Evolutionary conservation across 2,113 vertebrate species (phyloP).

Genomic region (Microtus richardsoni): DNA sequence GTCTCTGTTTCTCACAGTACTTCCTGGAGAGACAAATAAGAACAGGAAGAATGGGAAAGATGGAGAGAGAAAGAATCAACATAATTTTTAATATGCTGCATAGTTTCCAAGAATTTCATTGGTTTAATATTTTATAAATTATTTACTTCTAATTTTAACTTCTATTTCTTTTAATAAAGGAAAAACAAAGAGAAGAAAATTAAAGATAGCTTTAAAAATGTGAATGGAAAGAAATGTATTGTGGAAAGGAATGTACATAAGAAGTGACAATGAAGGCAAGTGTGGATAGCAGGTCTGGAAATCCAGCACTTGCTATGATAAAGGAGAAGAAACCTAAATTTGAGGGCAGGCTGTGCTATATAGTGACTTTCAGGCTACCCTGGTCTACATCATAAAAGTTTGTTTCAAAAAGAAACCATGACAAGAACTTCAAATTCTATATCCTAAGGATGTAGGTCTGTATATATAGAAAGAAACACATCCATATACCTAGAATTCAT

Average conservation of each 20-base stretch:
- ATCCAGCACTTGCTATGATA: neutral
- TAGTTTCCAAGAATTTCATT: constrained; percentile 8
- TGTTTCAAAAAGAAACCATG: neutral
- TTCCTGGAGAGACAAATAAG: neutral
- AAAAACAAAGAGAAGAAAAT: constrained; percentile 2
- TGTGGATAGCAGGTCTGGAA: neutral
- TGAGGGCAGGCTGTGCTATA: neutral
- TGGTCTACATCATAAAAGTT: neutral
- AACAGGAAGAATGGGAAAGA: neutral
- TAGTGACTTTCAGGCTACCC: neutral
- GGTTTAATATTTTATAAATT: neutral
- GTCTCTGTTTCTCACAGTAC: constrained; percentile 23
- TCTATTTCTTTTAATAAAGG: neutral
- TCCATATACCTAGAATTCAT: neutral
- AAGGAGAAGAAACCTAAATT: neutral
- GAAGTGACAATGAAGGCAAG: neutral
- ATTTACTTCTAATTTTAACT: neutral
- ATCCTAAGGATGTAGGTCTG: neutral
- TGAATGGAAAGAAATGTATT: neutral
- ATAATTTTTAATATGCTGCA: neutral
- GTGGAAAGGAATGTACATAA: neutral
- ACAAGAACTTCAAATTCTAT: neutral
- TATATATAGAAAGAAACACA: neutral
- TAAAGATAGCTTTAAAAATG: neutral
- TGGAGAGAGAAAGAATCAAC: neutral